These are phyloP conservation scores for Chaetorhynchus papuensis DNA, from an alignment of 2,113 vertebrate species.

Conservation along the genomic window DNA sequence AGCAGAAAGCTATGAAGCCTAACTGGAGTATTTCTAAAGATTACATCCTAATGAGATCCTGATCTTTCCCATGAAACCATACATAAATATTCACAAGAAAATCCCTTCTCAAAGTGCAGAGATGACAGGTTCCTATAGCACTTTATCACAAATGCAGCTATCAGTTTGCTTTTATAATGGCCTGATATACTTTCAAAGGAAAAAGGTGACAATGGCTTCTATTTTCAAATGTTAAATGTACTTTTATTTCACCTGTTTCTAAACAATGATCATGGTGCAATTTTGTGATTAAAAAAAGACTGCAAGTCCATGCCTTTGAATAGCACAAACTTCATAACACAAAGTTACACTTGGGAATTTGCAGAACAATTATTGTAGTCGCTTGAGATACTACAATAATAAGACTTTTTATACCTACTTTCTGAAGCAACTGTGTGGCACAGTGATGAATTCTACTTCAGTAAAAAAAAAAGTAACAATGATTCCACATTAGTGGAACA, in stretches of 20 bases:
- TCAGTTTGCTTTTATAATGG: not conserved
- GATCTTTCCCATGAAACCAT: conserved; percentile 10
- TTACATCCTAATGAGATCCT: not conserved
- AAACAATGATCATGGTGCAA: not conserved
- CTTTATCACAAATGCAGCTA: not conserved
- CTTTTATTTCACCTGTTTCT: not conserved
- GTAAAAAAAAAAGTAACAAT: not conserved
- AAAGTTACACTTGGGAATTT: not conserved
- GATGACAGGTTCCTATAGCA: conserved; percentile 8
- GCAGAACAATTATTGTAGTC: not conserved
- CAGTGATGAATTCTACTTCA: not conserved
- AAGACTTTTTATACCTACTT: not conserved
- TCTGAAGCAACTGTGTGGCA: not conserved
- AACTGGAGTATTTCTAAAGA: not conserved
- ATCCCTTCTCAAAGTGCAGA: not conserved
- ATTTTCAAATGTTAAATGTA: not conserved
- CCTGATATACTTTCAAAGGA: not conserved
- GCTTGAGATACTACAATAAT: not conserved
- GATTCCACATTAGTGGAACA: not conserved
- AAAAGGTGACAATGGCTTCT: conserved; percentile 2
- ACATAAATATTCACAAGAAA: not conserved
- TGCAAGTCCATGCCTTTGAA: not conserved
- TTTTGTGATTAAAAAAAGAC: not conserved
- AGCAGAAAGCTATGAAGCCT: not conserved
- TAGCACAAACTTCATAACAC: not conserved